Conservation (phyloP, 2,888 invertebrate genomes). For the Tenthredo amoena region DNA sequence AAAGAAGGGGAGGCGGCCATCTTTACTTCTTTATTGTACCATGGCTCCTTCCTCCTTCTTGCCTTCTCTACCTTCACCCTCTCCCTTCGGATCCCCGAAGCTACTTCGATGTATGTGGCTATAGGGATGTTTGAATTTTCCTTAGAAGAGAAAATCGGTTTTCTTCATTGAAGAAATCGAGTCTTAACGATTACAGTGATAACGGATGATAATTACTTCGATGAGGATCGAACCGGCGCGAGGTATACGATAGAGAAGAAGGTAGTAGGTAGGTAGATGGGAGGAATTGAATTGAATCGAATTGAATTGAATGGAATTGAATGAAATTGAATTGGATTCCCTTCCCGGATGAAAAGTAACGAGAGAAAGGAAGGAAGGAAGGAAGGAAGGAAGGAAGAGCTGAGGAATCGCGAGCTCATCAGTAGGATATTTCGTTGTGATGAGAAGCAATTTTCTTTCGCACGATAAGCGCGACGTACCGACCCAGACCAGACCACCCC, state of each 20-base stretch:
- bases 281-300: not conserved
- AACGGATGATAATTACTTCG: not conserved
- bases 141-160: too few species aligned
- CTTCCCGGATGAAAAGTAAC: not conserved
- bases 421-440: constrained; percentile 73
- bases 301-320: constrained; percentile 17
- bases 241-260: not conserved
- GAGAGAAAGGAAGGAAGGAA: not conserved
- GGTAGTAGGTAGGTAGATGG: not conserved
- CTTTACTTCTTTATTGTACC: constrained; percentile 77
- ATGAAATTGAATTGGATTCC: constrained; percentile 32
- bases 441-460: constrained; percentile 77
- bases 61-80: not conserved
- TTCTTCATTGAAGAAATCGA: too few species aligned
- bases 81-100: not conserved
- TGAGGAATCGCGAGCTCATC: constrained; percentile 70
- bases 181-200: too few species aligned
- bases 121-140: too few species aligned
- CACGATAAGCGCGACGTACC: constrained; percentile 53
- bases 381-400: constrained; percentile 9
- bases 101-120: too few species aligned
- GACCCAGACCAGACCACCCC: not conserved
- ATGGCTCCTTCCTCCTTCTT: constrained; percentile 72
- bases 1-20: constrained; percentile 70
- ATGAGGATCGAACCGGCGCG: not conserved